Evolutionary conservation across 2,888 invertebrate species (phyloP), one percentile per base, ranked within the genome.

Genomic region (Oscheius sp.): DNA sequence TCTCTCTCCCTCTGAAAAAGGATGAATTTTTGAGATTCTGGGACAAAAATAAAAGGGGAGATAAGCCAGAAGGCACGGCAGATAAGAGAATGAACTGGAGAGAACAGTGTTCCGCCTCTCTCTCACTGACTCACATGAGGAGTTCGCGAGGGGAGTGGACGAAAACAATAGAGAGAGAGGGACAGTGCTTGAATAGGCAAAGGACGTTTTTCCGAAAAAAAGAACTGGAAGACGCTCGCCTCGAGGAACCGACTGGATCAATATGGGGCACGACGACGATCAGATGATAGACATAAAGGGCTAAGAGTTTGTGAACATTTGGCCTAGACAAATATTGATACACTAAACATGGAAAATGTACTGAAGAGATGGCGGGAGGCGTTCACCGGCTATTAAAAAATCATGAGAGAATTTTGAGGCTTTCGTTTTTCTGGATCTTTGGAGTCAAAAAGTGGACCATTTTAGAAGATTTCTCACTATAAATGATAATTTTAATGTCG

Each of bases 281-380:
- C 29, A 25, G 10, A 3, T 52, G 52, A 52, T 52, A 29, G 25
- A 20, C 52, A 48, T 48, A 48, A 48, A 48, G 25, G 48, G 17
- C 48, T 23, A 25, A 23, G 48, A 23, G 23, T 33, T 5, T 55
- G 55, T 55, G 55, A 34, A 34, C 33, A 55, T 23, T 55, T n/a
- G 34, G 34, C 34, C 15, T 55, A 33, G 55, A 34, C 55, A 55
- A 55, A 55, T 55, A 55, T 52, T 52, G 52, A 27, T 34, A 55
- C 55, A 55, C 55, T 34, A 33, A 33, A 5, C 17, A 33, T n/a
- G n/a, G n/a, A n/a, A n/a, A n/a, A n/a, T n/a, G n/a, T n/a, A n/a
- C n/a, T n/a, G n/a, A n/a, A n/a, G n/a, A n/a, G n/a, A n/a, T n/a
- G n/a, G n/a, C n/a, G n/a, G n/a, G n/a, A n/a, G n/a, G n/a, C n/a